Conservation (phyloP, 1,140 invertebrate genomes). For the Ectropis grisescens region DNA sequence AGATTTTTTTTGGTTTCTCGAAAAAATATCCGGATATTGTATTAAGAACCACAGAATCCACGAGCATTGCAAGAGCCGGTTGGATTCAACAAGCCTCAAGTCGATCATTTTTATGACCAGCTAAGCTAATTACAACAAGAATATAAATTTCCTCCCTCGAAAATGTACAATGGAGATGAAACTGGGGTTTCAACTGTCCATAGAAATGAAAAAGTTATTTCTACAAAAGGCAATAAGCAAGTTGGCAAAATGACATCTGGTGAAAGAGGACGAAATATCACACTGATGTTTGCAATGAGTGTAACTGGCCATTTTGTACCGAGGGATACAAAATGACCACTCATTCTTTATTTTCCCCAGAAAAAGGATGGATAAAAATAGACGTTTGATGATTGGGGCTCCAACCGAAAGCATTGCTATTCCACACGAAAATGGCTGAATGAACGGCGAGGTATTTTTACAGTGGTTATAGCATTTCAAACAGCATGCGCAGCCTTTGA, state of each 20-base stretch:
- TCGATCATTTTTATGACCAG: conserved; percentile 19
- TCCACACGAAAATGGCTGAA: too few species aligned
- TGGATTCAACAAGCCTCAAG: conserved; percentile 30
- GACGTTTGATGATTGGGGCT: too few species aligned
- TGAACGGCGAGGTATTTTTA: too few species aligned
- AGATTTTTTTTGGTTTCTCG: conserved; percentile 19
- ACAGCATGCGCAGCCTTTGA: too few species aligned
- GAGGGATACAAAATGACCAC: too few species aligned
- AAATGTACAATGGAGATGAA: conserved; percentile 30
- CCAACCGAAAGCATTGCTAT: too few species aligned
- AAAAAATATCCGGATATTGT: conserved; percentile 5
- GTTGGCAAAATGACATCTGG: conserved; percentile 28
- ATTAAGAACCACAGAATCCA: conserved; percentile 20
- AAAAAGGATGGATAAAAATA: too few species aligned
- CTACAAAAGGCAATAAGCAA: conserved; percentile 19
- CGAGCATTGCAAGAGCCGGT: conserved; percentile 29
- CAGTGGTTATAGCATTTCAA: too few species aligned
- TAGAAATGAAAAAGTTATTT: conserved; percentile 18
- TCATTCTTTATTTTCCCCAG: too few species aligned
- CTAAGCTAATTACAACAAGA: conserved; percentile 24
- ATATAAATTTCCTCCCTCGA: conserved; percentile 17
- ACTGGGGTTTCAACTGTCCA: conserved; percentile 27
- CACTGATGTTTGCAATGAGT: conserved; percentile 27
- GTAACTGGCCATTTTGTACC: conserved; percentile 13
- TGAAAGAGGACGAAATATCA: conserved; percentile 36